Base-by-base conservation (phyloP, 2,888 invertebrate species). In the Tricholauxania praeusta region DNA sequence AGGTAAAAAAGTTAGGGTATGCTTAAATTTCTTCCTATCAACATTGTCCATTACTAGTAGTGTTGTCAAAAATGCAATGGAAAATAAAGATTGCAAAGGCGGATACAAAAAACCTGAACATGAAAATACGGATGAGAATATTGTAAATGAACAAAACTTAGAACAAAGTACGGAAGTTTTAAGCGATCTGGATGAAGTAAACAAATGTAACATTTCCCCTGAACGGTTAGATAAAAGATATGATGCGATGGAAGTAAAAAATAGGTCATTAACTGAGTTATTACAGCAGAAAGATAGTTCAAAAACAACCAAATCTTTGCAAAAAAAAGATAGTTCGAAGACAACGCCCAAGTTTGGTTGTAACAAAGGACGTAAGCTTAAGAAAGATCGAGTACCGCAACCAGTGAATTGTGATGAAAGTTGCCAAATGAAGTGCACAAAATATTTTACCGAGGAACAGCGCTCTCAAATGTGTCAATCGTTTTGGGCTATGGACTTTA, bases 401-500 rank as follows among this genome's bases (percentile, higher is more conserved):
- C 77, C 78, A 4, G 78, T 78, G 1, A 74, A 76, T 49, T 79
- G 78, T 22, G 71, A 62, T 1, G 19, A 72, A 28, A 55, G 71
- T 5, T 79, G 79, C 28, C 73, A 72, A 28, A 75, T 76, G 70
- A 78, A 78, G 51, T 79, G 79, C 59, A 75, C 76, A 32, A 74
- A 60, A 10, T 67, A 78, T 55, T 78, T 78, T 60, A 76, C 72
- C n/a, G 78, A 75, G 15, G 73, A 76, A 15, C 78, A 79, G 39
- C 77, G 79, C 14, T 60, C 71, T 19, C 73, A 77, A 71, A 74
- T 79, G 19, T 79, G 78, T 55, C 76, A 76, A 14, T 68, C 74
- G 1, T 79, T 78, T 60, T 79, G 79, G 79, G 75, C 76, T 12
- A 74, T 79, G 75, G 78, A 78, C 39, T 78, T 73, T 15, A 78